A percentile compares a stretch with the other conserved stretches of the same genome.
Conservation (phyloP, 1,140 invertebrate species). For the Sesamia nonagrioides region DNA sequence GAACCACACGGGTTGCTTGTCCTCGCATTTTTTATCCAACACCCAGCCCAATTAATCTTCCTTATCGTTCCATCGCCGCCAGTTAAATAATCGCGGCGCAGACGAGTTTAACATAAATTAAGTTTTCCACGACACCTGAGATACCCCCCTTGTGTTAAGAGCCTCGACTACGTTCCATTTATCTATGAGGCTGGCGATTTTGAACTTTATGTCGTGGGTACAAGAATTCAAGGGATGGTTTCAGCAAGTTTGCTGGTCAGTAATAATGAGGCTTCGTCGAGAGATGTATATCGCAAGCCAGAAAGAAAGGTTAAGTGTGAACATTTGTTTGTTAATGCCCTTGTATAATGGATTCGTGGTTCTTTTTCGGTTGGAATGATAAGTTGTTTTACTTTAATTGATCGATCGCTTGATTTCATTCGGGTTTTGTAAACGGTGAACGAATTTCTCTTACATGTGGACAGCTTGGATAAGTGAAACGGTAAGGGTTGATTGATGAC, state of each 20-base stretch:
- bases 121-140: conserved; percentile 84
- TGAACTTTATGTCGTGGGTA: conserved; percentile 13
- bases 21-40: conserved; percentile 73
- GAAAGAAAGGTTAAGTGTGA: conserved; percentile 85
- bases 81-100: conserved; percentile 79
- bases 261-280: conserved; percentile 81
- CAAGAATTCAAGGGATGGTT: neutral
- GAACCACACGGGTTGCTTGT: conserved; percentile 74
- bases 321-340: conserved; percentile 85
- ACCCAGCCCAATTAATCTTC: conserved; percentile 80
- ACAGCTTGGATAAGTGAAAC: conserved; percentile 43
- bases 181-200: conserved; percentile 7
- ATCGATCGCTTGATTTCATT: conserved; percentile 61
- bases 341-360: conserved; percentile 58
- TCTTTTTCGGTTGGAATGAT: conserved; percentile 55
- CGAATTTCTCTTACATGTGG: conserved; percentile 45
- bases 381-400: conserved; percentile 59
- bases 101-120: conserved; percentile 86
- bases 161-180: conserved; percentile 19
- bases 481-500: conserved; percentile 38
- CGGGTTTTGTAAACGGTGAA: conserved; percentile 51
- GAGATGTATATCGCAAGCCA: conserved; percentile 75
- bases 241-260: conserved; percentile 50
- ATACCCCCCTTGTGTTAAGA: conserved; percentile 63
- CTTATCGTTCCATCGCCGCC: conserved; percentile 78